Percentiles rank a stretch among this genome's conserved stretches.
Conservation (phyloP, 2,113 vertebrate genomes). For the Brienomyrus longianalis region DNA sequence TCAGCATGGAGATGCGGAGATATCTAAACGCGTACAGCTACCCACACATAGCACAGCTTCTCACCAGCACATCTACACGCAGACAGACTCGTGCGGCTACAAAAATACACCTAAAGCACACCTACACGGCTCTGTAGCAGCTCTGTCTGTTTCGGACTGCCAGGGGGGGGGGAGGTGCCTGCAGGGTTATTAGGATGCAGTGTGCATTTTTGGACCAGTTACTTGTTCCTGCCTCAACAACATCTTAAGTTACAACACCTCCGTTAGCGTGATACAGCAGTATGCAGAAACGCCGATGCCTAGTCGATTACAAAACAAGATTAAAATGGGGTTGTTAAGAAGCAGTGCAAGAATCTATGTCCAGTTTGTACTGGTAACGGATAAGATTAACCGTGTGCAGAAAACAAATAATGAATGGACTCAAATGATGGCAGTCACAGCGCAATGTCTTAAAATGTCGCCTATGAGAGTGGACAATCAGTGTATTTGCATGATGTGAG, state of each 20-base stretch:
- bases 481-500: background rate
- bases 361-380: background rate
- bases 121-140: background rate
- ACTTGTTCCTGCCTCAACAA: background rate
- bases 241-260: constrained; percentile 2
- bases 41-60: background rate
- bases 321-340: background rate
- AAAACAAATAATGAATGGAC: background rate
- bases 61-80: background rate
- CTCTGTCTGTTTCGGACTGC: background rate
- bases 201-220: background rate
- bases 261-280: background rate
- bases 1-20: background rate
- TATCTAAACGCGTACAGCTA: background rate
- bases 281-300: background rate
- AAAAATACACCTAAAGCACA: constrained; percentile 4
- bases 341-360: background rate
- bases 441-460: background rate
- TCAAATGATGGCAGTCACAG: background rate
- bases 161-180: background rate
- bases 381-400: background rate
- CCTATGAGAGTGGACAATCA: background rate
- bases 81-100: background rate
- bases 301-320: background rate
- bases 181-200: background rate